These are phyloP conservation scores for Prinia subflava DNA, from an alignment of 2,113 vertebrate species.

Conservation along the genomic window DNA sequence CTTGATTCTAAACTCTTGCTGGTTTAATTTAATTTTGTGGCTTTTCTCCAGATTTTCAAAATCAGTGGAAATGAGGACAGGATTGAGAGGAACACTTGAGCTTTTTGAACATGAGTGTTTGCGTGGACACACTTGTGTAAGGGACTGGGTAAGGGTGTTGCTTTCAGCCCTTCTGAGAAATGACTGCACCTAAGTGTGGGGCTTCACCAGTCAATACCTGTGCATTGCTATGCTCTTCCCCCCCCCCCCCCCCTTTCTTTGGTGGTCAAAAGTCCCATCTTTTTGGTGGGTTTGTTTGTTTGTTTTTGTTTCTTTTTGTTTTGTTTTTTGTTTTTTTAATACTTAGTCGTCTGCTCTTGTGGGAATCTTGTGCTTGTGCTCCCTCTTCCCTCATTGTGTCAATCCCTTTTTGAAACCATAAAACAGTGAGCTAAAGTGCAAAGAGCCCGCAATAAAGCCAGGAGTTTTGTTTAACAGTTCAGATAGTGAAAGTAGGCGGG, in stretches of 20 bases:
- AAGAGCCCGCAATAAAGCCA: neutral
- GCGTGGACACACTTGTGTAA: rapidly evolving
- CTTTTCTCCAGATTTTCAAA: slow-evolving; percentile 43
- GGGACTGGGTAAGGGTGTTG: neutral
- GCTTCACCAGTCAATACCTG: neutral
- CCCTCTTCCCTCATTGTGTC: neutral
- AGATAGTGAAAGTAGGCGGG: slow-evolving; percentile 43
- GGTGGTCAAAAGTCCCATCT: rapidly evolving
- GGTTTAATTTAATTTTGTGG: slow-evolving; percentile 58
- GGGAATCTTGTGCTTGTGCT: neutral
- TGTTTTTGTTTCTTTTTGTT: neutral
- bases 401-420: neutral
- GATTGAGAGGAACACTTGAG: neutral
- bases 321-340: neutral
- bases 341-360: neutral
- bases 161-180: neutral
- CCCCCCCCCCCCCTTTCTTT: too few relatives aligned
- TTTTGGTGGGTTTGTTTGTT: too few relatives aligned
- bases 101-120: neutral
- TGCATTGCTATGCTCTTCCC: neutral
- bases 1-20: neutral
- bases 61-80: neutral
- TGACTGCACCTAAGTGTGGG: rapidly evolving
- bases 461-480: slow-evolving; percentile 4
- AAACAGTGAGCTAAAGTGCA: neutral